These are phyloP conservation scores for Sacculina carcini DNA, from an alignment of 2,888 invertebrate species.

Conservation along the genomic window DNA sequence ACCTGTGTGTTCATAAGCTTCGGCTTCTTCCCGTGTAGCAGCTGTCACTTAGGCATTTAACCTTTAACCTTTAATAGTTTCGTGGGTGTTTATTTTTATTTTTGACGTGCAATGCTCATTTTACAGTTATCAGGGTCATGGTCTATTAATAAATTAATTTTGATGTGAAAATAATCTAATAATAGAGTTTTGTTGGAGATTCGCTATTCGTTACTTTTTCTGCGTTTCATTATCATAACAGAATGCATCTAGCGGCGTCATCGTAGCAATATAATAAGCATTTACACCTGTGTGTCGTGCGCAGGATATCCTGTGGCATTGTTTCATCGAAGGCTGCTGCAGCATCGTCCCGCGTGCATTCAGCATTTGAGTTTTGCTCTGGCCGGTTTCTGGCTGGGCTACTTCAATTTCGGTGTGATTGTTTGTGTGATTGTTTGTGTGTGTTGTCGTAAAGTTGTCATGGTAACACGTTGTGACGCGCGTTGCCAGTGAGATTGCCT, in stretches of 20 bases:
- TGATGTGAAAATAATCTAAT: background rate
- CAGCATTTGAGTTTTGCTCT: conserved; percentile 48
- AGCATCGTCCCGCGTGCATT: conserved; percentile 25
- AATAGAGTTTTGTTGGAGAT: too few relatives aligned
- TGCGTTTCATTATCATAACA: too few relatives aligned
- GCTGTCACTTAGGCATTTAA: too few relatives aligned
- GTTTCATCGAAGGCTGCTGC: conserved; percentile 31
- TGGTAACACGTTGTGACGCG: background rate
- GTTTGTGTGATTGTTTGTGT: background rate
- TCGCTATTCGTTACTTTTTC: too few relatives aligned
- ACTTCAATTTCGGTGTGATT: conserved; percentile 53
- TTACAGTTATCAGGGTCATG: background rate
- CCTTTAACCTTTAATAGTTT: too few relatives aligned
- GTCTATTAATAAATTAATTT: background rate
- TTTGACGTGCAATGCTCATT: background rate
- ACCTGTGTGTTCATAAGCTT: too few relatives aligned
- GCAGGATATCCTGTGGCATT: conserved; percentile 45
- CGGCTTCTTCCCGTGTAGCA: too few relatives aligned
- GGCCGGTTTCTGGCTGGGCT: conserved; percentile 44
- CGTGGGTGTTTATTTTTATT: background rate
- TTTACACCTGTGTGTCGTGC: background rate
- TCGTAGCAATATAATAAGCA: too few relatives aligned
- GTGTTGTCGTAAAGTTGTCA: background rate
- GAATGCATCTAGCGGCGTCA: too few relatives aligned
- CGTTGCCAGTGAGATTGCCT: too few relatives aligned